Evolutionary conservation across 2,113 vertebrate species (phyloP), one percentile per base, ranked within the genome.

Genomic region (Sarotherodon lohbergeri): DNA sequence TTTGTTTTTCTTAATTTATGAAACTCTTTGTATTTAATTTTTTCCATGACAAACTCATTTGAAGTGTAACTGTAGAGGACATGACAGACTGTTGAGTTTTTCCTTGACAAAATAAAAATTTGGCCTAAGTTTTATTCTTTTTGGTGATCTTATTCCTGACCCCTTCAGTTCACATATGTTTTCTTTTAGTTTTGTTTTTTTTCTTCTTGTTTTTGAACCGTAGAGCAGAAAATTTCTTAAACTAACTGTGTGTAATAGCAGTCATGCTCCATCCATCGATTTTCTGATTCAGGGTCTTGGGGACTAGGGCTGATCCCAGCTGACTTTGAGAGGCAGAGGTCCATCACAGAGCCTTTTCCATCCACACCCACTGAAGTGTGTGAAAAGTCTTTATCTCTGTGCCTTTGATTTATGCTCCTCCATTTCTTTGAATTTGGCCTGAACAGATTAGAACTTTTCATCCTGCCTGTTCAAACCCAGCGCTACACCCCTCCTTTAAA

Each of bases 351-450:
- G 71, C 24, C 24, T 12, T 78, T 12, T 78, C 43, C 43, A 78
- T 78, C 24, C 43, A 50, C 71, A 78, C 24, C 46, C 46, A 78
- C 10, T 59, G 83, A 76, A 29, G 66, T 78, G 71, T 68, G 63
- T 39, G 71, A 78, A 50, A 50, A 50, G 71, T 50, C 34, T 76
- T 84, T 46, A 81, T 87, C 41, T 82, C 55, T 81, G 90, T 93
- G 90, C 92, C 91, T 92, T 92, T 83, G 85, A 89, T 91, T 91
- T 92, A 91, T 93, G 82, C 79, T 83, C 39, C 68, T 80, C 29
- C 55, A 29, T 84, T 91, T 82, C 50, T 87, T 16, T 83, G 50
- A 88, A 80, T 80, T 78, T 73, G 50, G 55, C 46, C 46, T 78
- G 27, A 78, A 78, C 73, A 78, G 27, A 78, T 50, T n/a, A n/a